Percentiles rank a stretch among this genome's conserved stretches.
Conservation (phyloP, 2,113 vertebrate genomes). For the Phalacrocorax pelagicus region DNA sequence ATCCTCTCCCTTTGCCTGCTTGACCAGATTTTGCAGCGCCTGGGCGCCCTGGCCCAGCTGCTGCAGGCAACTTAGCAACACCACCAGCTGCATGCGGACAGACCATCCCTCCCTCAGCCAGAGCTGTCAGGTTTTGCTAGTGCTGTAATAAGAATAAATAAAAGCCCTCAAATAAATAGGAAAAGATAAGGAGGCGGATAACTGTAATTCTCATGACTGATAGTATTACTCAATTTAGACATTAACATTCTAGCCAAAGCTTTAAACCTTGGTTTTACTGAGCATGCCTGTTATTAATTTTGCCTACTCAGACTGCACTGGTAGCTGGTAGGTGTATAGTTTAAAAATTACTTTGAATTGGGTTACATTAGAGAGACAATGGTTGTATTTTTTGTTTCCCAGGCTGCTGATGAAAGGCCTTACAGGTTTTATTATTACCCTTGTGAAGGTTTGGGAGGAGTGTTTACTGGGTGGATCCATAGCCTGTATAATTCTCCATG, state of each 20-base stretch:
- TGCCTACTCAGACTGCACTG: conserved; percentile 22
- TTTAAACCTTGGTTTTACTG: conserved; percentile 30
- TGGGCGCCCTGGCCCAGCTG: background rate
- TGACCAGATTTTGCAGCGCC: background rate
- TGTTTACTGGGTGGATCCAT: conserved; percentile 18
- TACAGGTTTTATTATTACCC: conserved; percentile 22
- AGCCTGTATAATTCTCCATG: background rate
- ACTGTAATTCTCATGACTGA: conserved; percentile 32
- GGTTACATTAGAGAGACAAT: background rate
- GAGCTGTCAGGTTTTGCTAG: background rate
- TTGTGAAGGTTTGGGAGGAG: conserved; percentile 31
- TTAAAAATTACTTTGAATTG: conserved; percentile 35
- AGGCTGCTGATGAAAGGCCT: background rate
- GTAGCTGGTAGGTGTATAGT: conserved; percentile 44
- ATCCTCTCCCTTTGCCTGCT: background rate
- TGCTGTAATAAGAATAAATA: conserved; percentile 30
- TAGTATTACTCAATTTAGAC: conserved; percentile 27
- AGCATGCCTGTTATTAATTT: conserved; percentile 42
- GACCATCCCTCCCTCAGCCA: background rate
- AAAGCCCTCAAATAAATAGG: conserved; percentile 26
- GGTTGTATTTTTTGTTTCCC: background rate
- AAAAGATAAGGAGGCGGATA: conserved; percentile 38
- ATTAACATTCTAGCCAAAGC: conserved; percentile 13
- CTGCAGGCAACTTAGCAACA: background rate
- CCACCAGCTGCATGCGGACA: background rate